These are phyloP conservation scores for Pteria penguin DNA, from an alignment of 2,888 invertebrate species.

Conservation along the genomic window DNA sequence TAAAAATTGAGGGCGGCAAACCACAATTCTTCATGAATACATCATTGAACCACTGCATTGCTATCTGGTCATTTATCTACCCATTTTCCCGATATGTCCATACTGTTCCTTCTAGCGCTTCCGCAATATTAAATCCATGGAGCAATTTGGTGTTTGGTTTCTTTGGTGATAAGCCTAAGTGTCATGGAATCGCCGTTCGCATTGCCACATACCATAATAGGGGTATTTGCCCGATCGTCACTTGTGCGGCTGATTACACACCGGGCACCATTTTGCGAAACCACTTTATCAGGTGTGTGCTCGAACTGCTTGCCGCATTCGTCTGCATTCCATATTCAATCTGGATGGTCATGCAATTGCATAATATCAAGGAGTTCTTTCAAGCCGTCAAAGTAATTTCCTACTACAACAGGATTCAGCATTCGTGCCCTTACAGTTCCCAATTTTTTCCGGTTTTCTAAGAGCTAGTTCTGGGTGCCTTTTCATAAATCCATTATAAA, in stretches of 20 bases:
- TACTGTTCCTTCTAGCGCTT: constrained; percentile 1
- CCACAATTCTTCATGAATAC: constrained; percentile 25
- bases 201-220: constrained; percentile 1
- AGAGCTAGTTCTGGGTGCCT: constrained; percentile 9
- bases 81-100: constrained; percentile 29
- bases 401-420: too few relatives aligned
- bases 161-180: constrained; percentile 15
- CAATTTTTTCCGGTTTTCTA: constrained; percentile 15
- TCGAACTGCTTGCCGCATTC: constrained; percentile 15
- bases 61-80: constrained; percentile 29
- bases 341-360: background rate
- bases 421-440: too few relatives aligned
- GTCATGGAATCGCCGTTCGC: constrained; percentile 9
- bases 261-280: background rate
- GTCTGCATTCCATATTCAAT: constrained; percentile 22
- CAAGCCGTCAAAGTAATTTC: constrained; percentile 17
- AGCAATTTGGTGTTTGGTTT: constrained; percentile 2
- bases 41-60: constrained; percentile 15
- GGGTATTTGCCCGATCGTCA: constrained; percentile 2
- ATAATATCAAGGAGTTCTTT: background rate
- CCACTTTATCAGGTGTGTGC: constrained; percentile 10
- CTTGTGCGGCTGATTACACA: background rate
- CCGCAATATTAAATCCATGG: background rate
- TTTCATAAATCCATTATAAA: background rate
- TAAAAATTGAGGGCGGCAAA: constrained; percentile 8